Base-by-base conservation (phyloP, 2,888 invertebrate genomes). In the Euphydryas editha region DNA sequence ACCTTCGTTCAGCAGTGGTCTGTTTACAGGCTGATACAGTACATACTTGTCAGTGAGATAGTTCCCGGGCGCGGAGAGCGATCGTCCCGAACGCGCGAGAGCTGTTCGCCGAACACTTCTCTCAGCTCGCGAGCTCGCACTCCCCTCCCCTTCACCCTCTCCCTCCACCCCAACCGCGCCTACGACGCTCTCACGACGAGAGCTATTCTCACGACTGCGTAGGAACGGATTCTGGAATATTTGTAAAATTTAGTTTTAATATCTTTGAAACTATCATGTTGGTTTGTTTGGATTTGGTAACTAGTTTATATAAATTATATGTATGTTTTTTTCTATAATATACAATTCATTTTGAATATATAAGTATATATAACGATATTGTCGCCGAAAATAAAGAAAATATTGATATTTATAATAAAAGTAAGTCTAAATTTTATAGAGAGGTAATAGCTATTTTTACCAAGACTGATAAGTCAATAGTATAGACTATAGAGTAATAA, bases 21-120 rank as follows among this genome's bases (percentile, higher is more conserved):
- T 37, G 13, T 37, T 8, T 11, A 37, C 10, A 37, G 37, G 21
- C 21, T 55, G 54, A 44, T 18, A 24, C 0, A 30, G 36, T n/a
- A 61, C 58, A 7, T 65, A 88, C 88, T 85, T 85, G 62, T 90
- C 88, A 62, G 89, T 88, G 8, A 91, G 80, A 67, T 91, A 92
- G 80, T 87, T 88, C 44, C 91, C 90, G 0, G 92, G 92, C 1
- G 92, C 92, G 0, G 92, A 92, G 0, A 91, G 81, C 0, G 91
- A 92, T 2, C 92, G 77, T 0, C 92, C 91, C 0, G 90, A 84
- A 1, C 91, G 73, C 0, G 89, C 85, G 1, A 92, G 81, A 4
- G 72, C 75, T 36, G 71, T 71, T 66, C 73, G 39, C 10, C 70
- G 74, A 65, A 17, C 68, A 73, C 39, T 73, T 73, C 69, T 44